These are phyloP conservation scores for Pollicipes pollicipes DNA, from an alignment of 1,140 invertebrate genomes.

Conservation along the genomic window DNA sequence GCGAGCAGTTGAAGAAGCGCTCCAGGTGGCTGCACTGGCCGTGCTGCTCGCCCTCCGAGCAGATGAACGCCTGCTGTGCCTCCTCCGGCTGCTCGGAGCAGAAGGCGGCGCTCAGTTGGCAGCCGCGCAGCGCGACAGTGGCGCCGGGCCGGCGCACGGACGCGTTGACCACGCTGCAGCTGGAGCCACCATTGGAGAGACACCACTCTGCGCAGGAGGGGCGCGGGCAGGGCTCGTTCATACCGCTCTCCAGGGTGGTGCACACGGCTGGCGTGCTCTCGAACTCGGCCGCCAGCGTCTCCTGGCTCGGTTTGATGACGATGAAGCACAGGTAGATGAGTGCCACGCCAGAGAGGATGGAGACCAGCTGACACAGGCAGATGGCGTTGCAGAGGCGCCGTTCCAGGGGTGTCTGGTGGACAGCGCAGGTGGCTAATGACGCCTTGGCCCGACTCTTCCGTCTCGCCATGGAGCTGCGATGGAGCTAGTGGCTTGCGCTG, in stretches of 20 bases:
- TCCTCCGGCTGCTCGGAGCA: conserved; percentile 18
- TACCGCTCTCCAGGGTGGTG: conserved; percentile 39
- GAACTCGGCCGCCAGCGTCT: conserved; percentile 65
- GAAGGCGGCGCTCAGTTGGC: conserved; percentile 28
- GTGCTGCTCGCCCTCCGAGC: conserved; percentile 36
- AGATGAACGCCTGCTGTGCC: conserved; percentile 36
- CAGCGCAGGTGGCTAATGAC: not conserved
- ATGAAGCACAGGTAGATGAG: conserved; percentile 71
- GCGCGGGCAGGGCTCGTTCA: conserved; percentile 35
- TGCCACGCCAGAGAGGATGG: conserved; percentile 57
- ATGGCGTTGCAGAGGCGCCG: conserved; percentile 72
- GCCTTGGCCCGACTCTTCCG: not conserved
- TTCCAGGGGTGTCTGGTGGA: conserved; percentile 28
- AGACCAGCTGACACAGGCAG: conserved; percentile 76
- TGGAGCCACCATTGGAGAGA: conserved; percentile 59
- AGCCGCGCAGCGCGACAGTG: conserved; percentile 63
- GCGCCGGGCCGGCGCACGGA: conserved; percentile 63
- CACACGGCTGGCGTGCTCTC: conserved; percentile 68
- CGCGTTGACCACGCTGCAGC: conserved; percentile 72
- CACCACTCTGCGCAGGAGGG: conserved; percentile 79
- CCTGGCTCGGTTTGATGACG: conserved; percentile 67
- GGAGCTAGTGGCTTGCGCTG: no score
- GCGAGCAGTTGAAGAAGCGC: conserved; percentile 64
- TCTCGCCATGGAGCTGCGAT: not conserved
- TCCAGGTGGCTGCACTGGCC: conserved; percentile 74